Base-by-base conservation (phyloP, 2,797 vertebrate species). In the Australoheros facetus region DNA sequence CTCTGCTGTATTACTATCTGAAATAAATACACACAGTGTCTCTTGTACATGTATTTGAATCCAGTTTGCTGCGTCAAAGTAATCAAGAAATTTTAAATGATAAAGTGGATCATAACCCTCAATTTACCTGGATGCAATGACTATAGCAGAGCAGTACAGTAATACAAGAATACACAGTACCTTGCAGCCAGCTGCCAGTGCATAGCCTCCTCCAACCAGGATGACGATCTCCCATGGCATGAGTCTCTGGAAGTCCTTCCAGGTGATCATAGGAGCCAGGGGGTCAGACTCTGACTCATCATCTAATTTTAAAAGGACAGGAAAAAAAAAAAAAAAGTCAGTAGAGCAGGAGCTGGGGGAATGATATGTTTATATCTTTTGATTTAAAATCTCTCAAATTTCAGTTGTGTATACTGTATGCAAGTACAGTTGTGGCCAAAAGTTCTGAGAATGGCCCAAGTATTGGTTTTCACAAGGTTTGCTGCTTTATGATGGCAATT, bases 221-320 rank as follows among this genome's bases (percentile, higher is more conserved):
- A 99, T 97, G 54, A 99, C 98, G 2, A 99, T 99, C 93, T 99
- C 98, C 98, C 98, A 99, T 2, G 98, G 98, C 98, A 99, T 99
- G 77, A 98, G 96, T 81, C 94, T 97, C 95, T 99, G 97, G 85
- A 99, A 99, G 91, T 99, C 98, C 86, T 98, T 98, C 98, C 98
- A 99, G 0, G 97, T 98, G 88, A 99, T 97, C 94, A 99, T 99
- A 7, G 98, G 96, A 55, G 97, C 96, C 57, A 94, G 60, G 1
- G 94, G 88, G 72, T 94, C 88, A 14, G 84, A 71, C 32, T 94
- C 88, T 3, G 93, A 71, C 14, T 83, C 83, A 0, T 94, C 88
- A 79, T 80, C 96, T 95, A 16, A 54, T 23, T 54, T 88, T 60
- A 17, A 74, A 66, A n/a, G 4, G 34, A 79, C 32, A 84, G 11